Conservation (phyloP, 1,140 invertebrate genomes). For the Heliconius hewitsoni region DNA sequence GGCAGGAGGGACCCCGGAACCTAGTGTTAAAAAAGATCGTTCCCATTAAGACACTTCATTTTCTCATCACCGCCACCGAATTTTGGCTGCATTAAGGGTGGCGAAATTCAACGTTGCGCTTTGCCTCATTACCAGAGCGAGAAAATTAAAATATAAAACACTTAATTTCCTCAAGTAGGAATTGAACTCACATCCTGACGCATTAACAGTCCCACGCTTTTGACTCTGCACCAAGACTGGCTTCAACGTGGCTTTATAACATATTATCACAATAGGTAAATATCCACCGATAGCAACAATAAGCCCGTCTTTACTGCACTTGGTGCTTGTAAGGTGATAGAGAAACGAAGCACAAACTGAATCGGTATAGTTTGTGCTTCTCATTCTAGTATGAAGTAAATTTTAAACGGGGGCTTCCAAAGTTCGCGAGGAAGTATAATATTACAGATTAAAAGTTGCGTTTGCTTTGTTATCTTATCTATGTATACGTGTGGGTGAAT, state of each 20-base stretch:
- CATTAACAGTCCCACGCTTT: background rate
- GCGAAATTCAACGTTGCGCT: too few species aligned
- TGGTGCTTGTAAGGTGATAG: slow-evolving; percentile 23
- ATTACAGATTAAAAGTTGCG: background rate
- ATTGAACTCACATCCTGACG: background rate
- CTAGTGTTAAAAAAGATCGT: too few species aligned
- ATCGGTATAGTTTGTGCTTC: slow-evolving; percentile 36
- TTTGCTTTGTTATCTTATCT: slow-evolving; percentile 2
- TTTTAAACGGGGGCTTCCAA: background rate
- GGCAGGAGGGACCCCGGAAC: too few species aligned
- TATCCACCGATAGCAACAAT: background rate
- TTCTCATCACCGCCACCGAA: too few species aligned
- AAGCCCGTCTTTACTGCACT: slow-evolving; percentile 31
- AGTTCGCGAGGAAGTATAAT: background rate
- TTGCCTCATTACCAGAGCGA: too few species aligned
- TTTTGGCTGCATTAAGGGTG: too few species aligned
- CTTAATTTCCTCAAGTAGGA: background rate
- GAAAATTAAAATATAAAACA: background rate
- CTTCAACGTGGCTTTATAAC: too few species aligned
- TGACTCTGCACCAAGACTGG: too few species aligned
- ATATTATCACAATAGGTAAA: too few species aligned
- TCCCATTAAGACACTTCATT: too few species aligned
- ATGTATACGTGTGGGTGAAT: too few species aligned
- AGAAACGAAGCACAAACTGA: slow-evolving; percentile 36
- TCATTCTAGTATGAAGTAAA: slow-evolving; percentile 35